Evolutionary conservation across 2,797 vertebrate species (phyloP).

Genomic region (Bradypodion pumilum): DNA sequence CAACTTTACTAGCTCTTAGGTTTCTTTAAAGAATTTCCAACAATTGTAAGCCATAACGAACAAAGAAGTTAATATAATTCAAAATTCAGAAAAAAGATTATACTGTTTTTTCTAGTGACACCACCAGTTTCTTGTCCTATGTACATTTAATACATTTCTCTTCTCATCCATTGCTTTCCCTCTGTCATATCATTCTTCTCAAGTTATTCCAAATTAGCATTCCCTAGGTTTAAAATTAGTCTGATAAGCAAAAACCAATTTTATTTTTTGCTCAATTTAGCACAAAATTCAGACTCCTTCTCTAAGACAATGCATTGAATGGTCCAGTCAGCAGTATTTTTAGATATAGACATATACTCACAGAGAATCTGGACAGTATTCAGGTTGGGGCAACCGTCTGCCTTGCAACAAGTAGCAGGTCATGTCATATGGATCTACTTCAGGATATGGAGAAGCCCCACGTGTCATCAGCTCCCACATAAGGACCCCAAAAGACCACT

Average conservation of each 20-base stretch:
- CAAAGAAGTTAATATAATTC: too few relatives aligned
- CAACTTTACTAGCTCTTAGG: not conserved
- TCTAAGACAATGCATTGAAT: not conserved
- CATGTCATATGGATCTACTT: constrained; percentile 94
- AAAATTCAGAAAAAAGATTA: too few relatives aligned
- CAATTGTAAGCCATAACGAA: too few relatives aligned
- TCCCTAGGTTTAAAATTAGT: not conserved
- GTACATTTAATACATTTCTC: too few relatives aligned
- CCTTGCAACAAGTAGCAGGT: constrained; percentile 87
- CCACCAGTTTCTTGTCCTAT: not conserved
- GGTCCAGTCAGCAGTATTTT: accelerated
- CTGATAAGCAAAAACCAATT: not conserved
- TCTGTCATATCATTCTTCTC: not conserved
- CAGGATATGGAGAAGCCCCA: constrained; percentile 91
- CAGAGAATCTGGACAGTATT: constrained; percentile 90
- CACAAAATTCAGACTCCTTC: not conserved
- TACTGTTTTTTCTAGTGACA: not conserved
- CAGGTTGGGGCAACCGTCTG: constrained; percentile 90
- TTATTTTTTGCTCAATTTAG: not conserved
- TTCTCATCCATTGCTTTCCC: not conserved
- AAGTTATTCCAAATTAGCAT: not conserved
- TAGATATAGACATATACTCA: constrained; percentile 77
- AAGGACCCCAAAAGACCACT: constrained; percentile 98
- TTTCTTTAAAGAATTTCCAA: not conserved
- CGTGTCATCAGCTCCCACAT: constrained; percentile 98